Base-by-base conservation (phyloP, 2,797 vertebrate species). In the Mionectes olivaceus region DNA sequence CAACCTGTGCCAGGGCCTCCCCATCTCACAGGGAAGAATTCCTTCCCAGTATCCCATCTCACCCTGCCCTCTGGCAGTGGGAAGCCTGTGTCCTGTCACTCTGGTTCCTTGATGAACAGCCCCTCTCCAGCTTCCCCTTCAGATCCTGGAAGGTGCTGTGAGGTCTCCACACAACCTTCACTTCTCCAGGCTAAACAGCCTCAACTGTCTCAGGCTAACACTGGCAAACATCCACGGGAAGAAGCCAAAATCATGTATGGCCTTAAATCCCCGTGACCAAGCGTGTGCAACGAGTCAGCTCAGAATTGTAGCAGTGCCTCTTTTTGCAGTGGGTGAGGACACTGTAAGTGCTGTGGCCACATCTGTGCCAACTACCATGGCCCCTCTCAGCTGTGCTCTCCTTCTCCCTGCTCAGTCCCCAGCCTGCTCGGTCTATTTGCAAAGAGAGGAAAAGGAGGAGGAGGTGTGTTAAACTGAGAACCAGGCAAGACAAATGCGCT, bases 401-500 rank as follows among this genome's bases (percentile, higher is more conserved):
- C 32, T 57, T 25, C 24, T 75, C 61, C 35, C 43, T 53, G 56
- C 60, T 83, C 43, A 77, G 83, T 60, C 41, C 23, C 9, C 43
- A 30, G 60, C 2, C 0, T 7, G 19, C 67, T 85, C 2, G 1
- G 35, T 47, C 11, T 47, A 22, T 81, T 63, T 91, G 78, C 70
- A 57, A 12, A 49, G 67, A 68, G 81, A 92, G 63, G 77, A 63
- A 23, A 52, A 74, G 53, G 86, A 83, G 67, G 89, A 91, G 76
- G 78, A 82, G 63, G 30, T 61, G 77, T 90, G 84, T 65, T 68
- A 75, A 92, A 75, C 78, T 92, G 84, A 91, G 87, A 83, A 33
- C 23, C 57, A 81, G 81, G 63, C 65, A 57, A 65, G 84, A 77
- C 75, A 89, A 84, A 65, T 19, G 55, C 1, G 0, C 46, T 76